Evolutionary conservation across 2,113 vertebrate genomes (phyloP).

Genomic region (Sander vitreus): DNA sequence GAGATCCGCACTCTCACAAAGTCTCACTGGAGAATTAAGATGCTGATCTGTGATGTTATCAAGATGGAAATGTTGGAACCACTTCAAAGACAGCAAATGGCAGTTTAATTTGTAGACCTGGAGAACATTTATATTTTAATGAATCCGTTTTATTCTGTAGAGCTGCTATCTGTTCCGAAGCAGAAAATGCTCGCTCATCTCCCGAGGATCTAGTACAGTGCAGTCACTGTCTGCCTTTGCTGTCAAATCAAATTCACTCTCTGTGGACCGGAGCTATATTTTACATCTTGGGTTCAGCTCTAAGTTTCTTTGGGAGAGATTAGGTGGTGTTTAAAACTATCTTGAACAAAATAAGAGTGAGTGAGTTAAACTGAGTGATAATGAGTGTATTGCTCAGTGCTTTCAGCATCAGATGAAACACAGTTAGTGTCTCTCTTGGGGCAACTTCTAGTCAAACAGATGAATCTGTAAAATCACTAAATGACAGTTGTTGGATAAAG

Average conservation of each 20-base stretch:
- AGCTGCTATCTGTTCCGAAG: slow-evolving; percentile 33
- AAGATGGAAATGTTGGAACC: slow-evolving; percentile 35
- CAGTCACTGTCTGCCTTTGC: slow-evolving; percentile 34
- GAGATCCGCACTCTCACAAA: slow-evolving; percentile 3
- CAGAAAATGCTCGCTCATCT: slow-evolving; percentile 14
- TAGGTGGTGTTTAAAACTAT: slow-evolving; percentile 24
- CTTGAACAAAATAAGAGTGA: slow-evolving; percentile 28
- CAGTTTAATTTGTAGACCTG: slow-evolving; percentile 30
- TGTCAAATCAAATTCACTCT: slow-evolving; percentile 44
- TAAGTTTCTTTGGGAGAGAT: slow-evolving; percentile 18
- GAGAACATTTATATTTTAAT: slow-evolving; percentile 57
- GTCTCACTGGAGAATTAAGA: slow-evolving; percentile 29
- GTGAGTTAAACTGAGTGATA: slow-evolving; percentile 13
- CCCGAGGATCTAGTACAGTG: slow-evolving; percentile 33
- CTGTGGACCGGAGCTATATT: slow-evolving; percentile 23
- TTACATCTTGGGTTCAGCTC: slow-evolving; percentile 24
- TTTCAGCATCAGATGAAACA: slow-evolving; percentile 22
- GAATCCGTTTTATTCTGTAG: slow-evolving; percentile 32
- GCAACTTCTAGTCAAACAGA: background rate
- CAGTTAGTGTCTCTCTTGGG: background rate
- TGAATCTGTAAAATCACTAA: slow-evolving; percentile 14
- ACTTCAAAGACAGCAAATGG: slow-evolving; percentile 27
- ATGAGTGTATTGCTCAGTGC: slow-evolving; percentile 8
- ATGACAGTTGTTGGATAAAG: slow-evolving; percentile 12
- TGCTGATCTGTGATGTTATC: slow-evolving; percentile 34